Conservation (phyloP, 2,113 vertebrate genomes). For the Colossoma macropomum region DNA sequence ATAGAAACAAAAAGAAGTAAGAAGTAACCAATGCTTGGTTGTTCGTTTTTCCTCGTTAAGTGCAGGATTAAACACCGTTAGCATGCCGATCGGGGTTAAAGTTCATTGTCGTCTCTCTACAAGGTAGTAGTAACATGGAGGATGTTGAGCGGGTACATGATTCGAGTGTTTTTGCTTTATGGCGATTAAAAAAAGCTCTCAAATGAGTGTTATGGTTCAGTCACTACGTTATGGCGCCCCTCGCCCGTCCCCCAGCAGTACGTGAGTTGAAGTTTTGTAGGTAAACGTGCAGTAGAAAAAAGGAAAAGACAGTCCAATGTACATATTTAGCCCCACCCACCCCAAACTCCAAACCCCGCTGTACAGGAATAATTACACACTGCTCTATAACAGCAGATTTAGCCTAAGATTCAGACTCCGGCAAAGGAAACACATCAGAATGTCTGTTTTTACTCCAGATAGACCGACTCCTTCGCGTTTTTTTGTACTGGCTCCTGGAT, state of each 20-base stretch:
- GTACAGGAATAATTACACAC: conserved; percentile 64
- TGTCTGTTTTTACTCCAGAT: neutral
- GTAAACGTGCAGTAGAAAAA: conserved; percentile 82
- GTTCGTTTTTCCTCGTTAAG: conserved; percentile 65
- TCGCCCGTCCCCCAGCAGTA: conserved; percentile 61
- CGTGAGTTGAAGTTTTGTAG: conserved; percentile 67
- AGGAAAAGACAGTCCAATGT: conserved; percentile 56
- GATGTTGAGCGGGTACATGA: conserved; percentile 23
- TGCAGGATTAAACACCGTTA: conserved; percentile 80
- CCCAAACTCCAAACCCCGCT: conserved; percentile 58
- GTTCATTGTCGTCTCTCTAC: conserved; percentile 74
- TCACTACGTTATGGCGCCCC: conserved; percentile 24
- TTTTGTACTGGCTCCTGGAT: neutral
- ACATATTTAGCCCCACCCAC: conserved; percentile 50
- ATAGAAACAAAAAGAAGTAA: conserved; percentile 53
- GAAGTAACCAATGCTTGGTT: conserved; percentile 48
- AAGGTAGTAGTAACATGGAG: conserved; percentile 59
- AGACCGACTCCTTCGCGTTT: neutral
- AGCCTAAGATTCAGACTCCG: conserved; percentile 38
- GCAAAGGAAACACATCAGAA: conserved; percentile 25
- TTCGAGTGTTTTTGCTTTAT: conserved; percentile 44
- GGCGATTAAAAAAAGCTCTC: conserved; percentile 60
- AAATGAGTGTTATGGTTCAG: conserved; percentile 43
- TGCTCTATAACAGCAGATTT: conserved; percentile 79
- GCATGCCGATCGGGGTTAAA: conserved; percentile 78